Evolutionary conservation across 2,113 vertebrate species (phyloP), one percentile per base, ranked within the genome.

Genomic region (Alectura lathami): DNA sequence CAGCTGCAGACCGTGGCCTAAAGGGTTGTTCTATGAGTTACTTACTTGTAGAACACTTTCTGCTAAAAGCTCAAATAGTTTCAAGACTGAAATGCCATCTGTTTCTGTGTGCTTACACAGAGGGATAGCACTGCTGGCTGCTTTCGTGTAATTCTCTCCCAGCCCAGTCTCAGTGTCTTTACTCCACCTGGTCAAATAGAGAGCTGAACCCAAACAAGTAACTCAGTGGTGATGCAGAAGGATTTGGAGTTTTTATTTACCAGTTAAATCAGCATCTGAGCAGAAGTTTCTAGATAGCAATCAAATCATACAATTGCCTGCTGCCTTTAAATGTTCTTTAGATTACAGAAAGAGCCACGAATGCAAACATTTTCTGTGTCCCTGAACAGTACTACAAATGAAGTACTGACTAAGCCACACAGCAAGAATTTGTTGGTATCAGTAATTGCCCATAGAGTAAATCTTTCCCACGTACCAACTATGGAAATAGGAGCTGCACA

Each of bases 211-310:
- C 21, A 24, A 17, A 34, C 0, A 0, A 11, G 32, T 16, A 32
- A 26, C 30, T 26, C 47, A 14, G 0, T 20, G 42, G 42, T n/a
- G 29, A 34, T 21, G 7, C 4, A 47, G 60, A 51, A 59, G 38
- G 24, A 27, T n/a, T 21, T 54, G 7, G 0, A 1, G 1, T 42
- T 42, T 77, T 86, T 3, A 54, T 32, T 29, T 2, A 8, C 51
- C 45, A 18, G 24, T 62, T 69, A 83, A 56, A 67, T 78, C 56
- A 42, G 21, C 18, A 22, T 11, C 68, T 70, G 54, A 80, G 81
- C 14, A 88, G 34, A 80, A 67, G 51, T 43, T 22, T 67, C 59
- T 69, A 45, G 80, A 66, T 11, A 74, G 24, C 83, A 43, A 53
- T 13, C 45, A 80, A 78, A 78, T 30, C 20, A 36, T 11, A 32